Evolutionary conservation across 1,140 invertebrate genomes (phyloP).

Genomic region (Thrips palmi): DNA sequence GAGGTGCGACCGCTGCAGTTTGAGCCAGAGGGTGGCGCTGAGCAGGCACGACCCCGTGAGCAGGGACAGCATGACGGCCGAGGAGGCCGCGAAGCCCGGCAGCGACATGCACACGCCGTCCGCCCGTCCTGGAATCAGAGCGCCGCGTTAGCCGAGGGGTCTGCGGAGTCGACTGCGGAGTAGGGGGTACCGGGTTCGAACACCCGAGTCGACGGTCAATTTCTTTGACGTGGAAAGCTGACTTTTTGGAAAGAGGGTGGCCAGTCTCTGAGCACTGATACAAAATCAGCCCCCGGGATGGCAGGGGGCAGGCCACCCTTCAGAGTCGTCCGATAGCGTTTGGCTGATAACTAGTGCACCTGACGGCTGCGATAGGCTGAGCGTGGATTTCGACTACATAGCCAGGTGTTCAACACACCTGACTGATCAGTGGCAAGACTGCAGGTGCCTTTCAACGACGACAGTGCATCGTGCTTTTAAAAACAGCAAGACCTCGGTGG

Average conservation of each 20-base stretch:
- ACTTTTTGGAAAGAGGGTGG: not conserved
- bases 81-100: conserved; percentile 23
- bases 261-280: not conserved
- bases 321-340: no score
- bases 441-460: no score
- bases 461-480: no score
- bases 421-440: no score
- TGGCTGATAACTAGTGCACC: no score
- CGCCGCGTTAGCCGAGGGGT: not conserved
- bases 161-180: not conserved
- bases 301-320: no score
- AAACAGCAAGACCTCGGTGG: not conserved
- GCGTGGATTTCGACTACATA: no score
- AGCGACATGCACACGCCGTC: conserved; percentile 26
- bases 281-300: no score
- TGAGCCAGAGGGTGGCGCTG: conserved; percentile 20
- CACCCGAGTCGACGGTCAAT: no score
- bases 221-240: not conserved
- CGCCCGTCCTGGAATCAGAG: conserved; percentile 11
- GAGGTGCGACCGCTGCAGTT: conserved; percentile 13
- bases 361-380: no score
- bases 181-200: not conserved
- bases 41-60: conserved; percentile 22
- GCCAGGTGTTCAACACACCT: no score
- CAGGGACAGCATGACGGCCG: conserved; percentile 23